phyloP scores from a whole-genome alignment of 2,797 vertebrate genomes.

The Epinephelus malabaricus region DNA sequence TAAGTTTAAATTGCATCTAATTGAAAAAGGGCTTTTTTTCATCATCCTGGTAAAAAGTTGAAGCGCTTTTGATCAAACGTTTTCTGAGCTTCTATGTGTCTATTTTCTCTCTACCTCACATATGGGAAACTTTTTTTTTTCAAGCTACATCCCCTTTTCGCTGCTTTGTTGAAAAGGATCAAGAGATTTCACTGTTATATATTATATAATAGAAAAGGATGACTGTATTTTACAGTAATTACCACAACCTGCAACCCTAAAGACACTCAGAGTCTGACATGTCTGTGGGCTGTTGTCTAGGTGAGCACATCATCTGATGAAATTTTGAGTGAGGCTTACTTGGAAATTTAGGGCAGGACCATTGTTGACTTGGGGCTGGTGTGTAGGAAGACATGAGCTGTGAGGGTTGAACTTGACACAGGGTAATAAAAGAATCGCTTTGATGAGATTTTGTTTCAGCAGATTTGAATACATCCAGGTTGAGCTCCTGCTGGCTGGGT shows the following conservation, averaged over 20 bases:
- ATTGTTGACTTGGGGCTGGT: slow-evolving; percentile 58
- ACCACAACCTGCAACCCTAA: slow-evolving; percentile 21
- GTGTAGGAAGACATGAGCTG: slow-evolving; percentile 54
- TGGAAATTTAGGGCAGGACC: slow-evolving; percentile 61
- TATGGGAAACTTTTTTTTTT: not conserved
- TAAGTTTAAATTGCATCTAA: slow-evolving; percentile 8
- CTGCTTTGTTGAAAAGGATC: slow-evolving; percentile 17
- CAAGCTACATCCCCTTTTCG: not conserved
- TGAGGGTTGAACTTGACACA: slow-evolving; percentile 49
- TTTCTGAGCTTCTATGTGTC: not conserved
- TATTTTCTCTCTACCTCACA: not conserved
- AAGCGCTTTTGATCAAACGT: not conserved
- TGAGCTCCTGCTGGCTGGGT: slow-evolving; percentile 40
- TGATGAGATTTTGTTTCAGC: slow-evolving; percentile 72
- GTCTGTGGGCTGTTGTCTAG: slow-evolving; percentile 7
- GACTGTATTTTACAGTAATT: slow-evolving; percentile 45
- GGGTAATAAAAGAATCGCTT: slow-evolving; percentile 69
- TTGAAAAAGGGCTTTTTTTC: slow-evolving; percentile 18
- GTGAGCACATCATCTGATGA: slow-evolving; percentile 18
- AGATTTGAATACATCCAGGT: slow-evolving; percentile 56
- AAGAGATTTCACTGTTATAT: slow-evolving; percentile 15
- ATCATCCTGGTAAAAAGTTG: slow-evolving; percentile 4
- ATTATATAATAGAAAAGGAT: not conserved
- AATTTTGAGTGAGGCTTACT: slow-evolving; percentile 40
- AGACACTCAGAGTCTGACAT: slow-evolving; percentile 11